Percentiles rank a stretch among this genome's conserved stretches.
phyloP scores from a whole-genome alignment of 64 coral and sea anemone genomes.

The Montipora cactus region DNA sequence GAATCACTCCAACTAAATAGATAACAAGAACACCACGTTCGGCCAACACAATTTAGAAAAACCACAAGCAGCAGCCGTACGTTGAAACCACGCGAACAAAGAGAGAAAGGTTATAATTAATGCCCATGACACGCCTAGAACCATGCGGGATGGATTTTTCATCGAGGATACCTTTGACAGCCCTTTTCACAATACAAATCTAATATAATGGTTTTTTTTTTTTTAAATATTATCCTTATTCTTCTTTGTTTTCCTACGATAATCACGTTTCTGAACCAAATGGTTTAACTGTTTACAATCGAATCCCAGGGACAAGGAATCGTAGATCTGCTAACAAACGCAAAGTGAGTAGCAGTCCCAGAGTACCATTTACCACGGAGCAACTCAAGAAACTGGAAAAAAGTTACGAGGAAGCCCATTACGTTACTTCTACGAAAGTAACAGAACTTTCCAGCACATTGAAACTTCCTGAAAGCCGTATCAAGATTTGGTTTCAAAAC shows the following conservation, averaged over 20 bases:
- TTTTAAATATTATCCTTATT: background rate
- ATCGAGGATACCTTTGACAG: background rate
- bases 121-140: background rate
- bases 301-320: slow-evolving; percentile 34
- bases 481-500: slow-evolving; percentile 56
- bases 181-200: too few species aligned
- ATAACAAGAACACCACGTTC: too few species aligned
- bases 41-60: too few species aligned
- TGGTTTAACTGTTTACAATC: background rate
- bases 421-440: background rate
- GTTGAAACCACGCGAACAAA: too few species aligned
- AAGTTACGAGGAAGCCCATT: slow-evolving; percentile 21
- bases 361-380: slow-evolving; percentile 29
- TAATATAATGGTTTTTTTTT: background rate
- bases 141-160: background rate
- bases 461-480: slow-evolving; percentile 34
- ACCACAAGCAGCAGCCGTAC: too few species aligned
- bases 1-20: too few species aligned
- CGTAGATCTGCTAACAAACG: slow-evolving; percentile 5
- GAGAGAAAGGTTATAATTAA: too few species aligned
- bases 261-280: background rate
- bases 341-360: slow-evolving; percentile 12
- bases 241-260: background rate
- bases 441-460: background rate
- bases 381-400: slow-evolving; percentile 32